These are phyloP conservation scores for Larimichthys polyactis DNA, from an alignment of 2,113 vertebrate genomes.

Conservation along the genomic window DNA sequence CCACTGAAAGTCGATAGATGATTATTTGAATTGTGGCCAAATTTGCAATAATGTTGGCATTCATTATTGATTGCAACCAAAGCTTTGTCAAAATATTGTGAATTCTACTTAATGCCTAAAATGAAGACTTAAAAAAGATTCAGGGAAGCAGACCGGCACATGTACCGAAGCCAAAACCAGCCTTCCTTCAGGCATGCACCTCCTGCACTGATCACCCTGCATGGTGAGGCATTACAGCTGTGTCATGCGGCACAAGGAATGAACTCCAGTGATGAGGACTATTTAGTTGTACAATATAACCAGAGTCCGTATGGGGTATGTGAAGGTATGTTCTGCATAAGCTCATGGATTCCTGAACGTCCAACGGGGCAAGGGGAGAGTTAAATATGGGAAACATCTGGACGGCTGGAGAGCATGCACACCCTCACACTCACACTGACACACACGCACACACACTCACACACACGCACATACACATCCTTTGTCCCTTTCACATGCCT, in stretches of 20 bases:
- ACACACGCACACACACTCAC: background rate
- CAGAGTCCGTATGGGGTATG: conserved; percentile 41
- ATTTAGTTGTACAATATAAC: conserved; percentile 46
- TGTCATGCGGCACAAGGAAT: conserved; percentile 45
- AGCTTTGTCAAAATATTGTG: background rate
- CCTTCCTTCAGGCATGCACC: conserved; percentile 25
- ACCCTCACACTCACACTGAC: conserved; percentile 1
- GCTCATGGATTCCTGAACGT: conserved; percentile 73
- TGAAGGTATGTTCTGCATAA: conserved; percentile 74
- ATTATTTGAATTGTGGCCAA: background rate
- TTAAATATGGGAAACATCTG: conserved; percentile 84
- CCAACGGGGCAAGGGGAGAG: conserved; percentile 58
- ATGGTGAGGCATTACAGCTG: conserved; percentile 42
- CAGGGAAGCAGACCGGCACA: background rate
- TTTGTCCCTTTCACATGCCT: conserved; percentile 35
- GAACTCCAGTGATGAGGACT: conserved; percentile 47
- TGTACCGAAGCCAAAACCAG: conserved; percentile 7
- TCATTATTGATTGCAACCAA: background rate
- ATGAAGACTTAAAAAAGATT: background rate
- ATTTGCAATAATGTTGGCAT: background rate
- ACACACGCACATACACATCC: background rate
- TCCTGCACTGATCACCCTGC: conserved; percentile 13
- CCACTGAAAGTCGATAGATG: background rate
- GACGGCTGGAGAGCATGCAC: conserved; percentile 40
- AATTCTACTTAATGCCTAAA: conserved; percentile 1